A percentile compares a stretch with the other conserved stretches of the same genome.
These are phyloP conservation scores for Folsomia manolachei DNA, from an alignment of 2,888 invertebrate genomes.

Conservation along the genomic window DNA sequence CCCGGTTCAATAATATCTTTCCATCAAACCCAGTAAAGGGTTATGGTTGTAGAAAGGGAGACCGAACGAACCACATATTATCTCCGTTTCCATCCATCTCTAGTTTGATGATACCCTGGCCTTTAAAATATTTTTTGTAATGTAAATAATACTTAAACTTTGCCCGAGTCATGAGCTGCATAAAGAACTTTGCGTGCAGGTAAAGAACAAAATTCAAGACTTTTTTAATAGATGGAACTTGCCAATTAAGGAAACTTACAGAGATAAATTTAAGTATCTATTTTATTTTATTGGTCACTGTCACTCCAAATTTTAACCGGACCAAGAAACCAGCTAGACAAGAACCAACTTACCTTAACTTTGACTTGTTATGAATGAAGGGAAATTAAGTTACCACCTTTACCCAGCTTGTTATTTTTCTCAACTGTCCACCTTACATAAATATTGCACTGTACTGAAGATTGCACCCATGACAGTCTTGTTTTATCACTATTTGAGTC, in stretches of 20 bases:
- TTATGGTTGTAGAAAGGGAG: background rate
- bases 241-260: slow-evolving; percentile 2
- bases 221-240: background rate
- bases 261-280: slow-evolving; percentile 10
- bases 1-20: too few species aligned
- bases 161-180: background rate
- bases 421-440: too few species aligned
- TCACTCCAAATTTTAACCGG: background rate
- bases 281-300: slow-evolving; percentile 6
- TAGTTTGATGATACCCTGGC: too few species aligned
- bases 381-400: background rate
- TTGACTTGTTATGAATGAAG: background rate
- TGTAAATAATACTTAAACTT: background rate
- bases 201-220: background rate
- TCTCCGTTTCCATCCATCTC: background rate
- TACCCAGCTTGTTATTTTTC: too few species aligned
- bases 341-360: background rate
- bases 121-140: too few species aligned
- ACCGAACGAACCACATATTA: background rate
- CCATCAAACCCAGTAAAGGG: too few species aligned
- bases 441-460: too few species aligned
- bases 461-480: too few species aligned
- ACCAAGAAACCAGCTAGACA: background rate
- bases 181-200: background rate
- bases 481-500: too few species aligned